Evolutionary conservation across 2,888 invertebrate genomes (phyloP).

Genomic region (Lycia hirtaria): DNA sequence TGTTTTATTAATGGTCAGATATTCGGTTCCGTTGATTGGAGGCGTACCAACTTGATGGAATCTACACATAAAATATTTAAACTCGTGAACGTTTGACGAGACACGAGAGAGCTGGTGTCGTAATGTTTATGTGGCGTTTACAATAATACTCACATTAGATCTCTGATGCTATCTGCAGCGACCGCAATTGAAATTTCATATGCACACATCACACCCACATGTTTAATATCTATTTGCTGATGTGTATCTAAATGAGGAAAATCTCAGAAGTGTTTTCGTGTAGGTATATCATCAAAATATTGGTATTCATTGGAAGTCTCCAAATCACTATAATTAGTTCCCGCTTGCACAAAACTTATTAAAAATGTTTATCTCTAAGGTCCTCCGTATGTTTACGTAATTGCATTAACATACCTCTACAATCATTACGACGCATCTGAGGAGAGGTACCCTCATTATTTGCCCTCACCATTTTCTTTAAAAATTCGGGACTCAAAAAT

Average conservation of each 20-base stretch:
- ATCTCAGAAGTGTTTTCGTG: background rate
- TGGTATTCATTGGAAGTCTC: slow-evolving; percentile 1
- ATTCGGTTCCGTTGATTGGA: slow-evolving; percentile 48
- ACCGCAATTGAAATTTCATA: slow-evolving; percentile 17
- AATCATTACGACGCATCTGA: slow-evolving; percentile 36
- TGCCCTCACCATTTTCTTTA: slow-evolving; percentile 44
- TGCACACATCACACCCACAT: background rate
- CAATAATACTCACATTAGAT: slow-evolving; percentile 23
- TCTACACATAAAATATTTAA: slow-evolving; percentile 36
- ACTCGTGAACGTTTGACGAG: slow-evolving; percentile 35
- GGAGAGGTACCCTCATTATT: slow-evolving; percentile 46
- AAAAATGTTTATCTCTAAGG: slow-evolving; percentile 22
- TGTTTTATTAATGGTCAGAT: slow-evolving; percentile 48
- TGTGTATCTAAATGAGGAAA: background rate
- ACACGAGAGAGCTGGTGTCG: slow-evolving; percentile 31
- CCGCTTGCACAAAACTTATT: slow-evolving; percentile 5
- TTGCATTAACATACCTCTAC: slow-evolving; percentile 31
- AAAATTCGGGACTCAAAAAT: slow-evolving; percentile 56
- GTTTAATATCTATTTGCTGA: background rate
- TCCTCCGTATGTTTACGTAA: slow-evolving; percentile 30
- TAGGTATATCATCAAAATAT: background rate
- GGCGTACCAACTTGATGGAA: slow-evolving; percentile 38
- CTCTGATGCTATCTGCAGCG: slow-evolving; percentile 19
- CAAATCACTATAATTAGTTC: slow-evolving; percentile 6
- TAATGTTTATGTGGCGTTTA: slow-evolving; percentile 20